Evolutionary conservation across 2,888 invertebrate species (phyloP).

Genomic region (Vannuccia rotundouncinata): DNA sequence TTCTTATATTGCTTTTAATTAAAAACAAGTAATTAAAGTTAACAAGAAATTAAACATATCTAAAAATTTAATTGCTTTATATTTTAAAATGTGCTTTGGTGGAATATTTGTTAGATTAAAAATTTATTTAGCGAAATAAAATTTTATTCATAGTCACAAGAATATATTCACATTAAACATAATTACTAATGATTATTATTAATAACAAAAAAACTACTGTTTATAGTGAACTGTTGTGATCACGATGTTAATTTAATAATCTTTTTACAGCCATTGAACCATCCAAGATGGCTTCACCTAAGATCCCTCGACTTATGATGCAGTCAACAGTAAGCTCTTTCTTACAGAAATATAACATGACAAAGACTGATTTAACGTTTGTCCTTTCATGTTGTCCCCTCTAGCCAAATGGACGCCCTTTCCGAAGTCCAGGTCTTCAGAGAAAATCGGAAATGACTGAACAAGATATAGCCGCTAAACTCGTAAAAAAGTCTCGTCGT

Average conservation of each 20-base stretch:
- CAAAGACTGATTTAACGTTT: too few relatives aligned
- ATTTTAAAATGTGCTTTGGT: too few relatives aligned
- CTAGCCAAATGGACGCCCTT: conserved; percentile 14
- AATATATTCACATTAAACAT: background rate
- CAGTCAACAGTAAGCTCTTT: background rate
- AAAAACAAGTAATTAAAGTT: too few relatives aligned
- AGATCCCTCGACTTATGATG: background rate
- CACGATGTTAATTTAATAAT: too few relatives aligned
- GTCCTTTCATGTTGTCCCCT: background rate
- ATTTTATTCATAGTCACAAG: too few relatives aligned
- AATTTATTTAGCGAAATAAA: too few relatives aligned
- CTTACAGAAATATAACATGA: too few relatives aligned
- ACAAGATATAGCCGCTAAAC: conserved; percentile 28
- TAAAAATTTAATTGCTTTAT: too few relatives aligned
- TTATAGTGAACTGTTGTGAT: too few relatives aligned
- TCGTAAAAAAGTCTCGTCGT: conserved; percentile 31
- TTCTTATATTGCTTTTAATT: too few relatives aligned
- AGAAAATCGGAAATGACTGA: background rate
- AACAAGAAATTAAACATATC: too few relatives aligned
- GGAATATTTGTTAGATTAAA: too few relatives aligned
- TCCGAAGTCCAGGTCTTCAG: conserved; percentile 28
- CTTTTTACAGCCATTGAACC: background rate
- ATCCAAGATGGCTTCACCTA: background rate
- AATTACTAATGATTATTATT: background rate
- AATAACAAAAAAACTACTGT: background rate